phyloP scores from a whole-genome alignment of 2,113 vertebrate genomes.

The Lycocorax pyrrhopterus region DNA sequence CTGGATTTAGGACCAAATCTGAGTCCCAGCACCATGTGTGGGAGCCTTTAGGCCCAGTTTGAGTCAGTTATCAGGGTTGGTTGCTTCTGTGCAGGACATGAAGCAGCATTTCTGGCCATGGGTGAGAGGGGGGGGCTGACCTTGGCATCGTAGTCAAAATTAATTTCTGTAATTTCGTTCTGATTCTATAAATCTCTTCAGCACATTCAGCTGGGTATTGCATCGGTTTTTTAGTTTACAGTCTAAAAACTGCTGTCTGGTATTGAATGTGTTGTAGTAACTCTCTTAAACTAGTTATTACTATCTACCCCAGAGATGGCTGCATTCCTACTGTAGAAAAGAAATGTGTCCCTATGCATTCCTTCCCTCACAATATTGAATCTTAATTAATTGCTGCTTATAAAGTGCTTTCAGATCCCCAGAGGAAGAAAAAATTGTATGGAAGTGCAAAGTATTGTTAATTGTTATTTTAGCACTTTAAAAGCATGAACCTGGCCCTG shows the following conservation, averaged over 20 bases:
- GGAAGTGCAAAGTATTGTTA: constrained; percentile 20
- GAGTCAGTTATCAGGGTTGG: not conserved
- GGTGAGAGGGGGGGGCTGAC: not conserved
- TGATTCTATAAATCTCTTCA: not conserved
- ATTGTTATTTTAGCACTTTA: constrained; percentile 49
- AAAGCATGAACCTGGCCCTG: constrained; percentile 16
- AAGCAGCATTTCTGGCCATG: not conserved
- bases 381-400: constrained; percentile 34
- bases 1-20: not conserved
- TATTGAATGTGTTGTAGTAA: not conserved
- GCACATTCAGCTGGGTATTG: not conserved
- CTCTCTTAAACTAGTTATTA: not conserved
- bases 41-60: not conserved
- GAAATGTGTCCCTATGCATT: not conserved
- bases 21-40: not conserved
- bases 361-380: not conserved
- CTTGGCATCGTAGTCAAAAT: not conserved
- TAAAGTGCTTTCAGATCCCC: constrained; percentile 1
- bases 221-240: not conserved
- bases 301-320: not conserved
- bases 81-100: not conserved
- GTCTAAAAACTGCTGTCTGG: not conserved
- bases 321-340: not conserved
- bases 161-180: not conserved
- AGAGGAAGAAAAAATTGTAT: not conserved